phyloP scores from a whole-genome alignment of 2,797 vertebrate genomes.

The Mycteria americana region DNA sequence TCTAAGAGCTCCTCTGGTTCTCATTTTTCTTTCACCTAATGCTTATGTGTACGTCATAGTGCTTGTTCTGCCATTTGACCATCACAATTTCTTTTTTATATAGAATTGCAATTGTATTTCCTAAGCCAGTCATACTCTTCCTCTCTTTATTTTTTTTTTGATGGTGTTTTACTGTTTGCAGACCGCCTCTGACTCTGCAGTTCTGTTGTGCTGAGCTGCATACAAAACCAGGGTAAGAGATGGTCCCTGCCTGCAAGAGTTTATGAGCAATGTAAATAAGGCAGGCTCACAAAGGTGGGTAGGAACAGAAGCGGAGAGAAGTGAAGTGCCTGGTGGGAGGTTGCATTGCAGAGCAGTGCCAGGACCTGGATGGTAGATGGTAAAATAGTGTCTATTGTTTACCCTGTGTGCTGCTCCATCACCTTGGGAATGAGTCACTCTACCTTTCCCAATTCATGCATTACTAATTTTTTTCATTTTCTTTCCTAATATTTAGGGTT shows the following conservation, averaged over 20 bases:
- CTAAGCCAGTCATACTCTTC: not conserved
- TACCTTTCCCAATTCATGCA: not conserved
- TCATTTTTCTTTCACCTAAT: not conserved
- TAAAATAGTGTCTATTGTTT: not conserved
- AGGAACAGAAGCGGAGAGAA: not conserved
- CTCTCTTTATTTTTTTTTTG: not conserved
- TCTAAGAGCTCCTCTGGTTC: not conserved
- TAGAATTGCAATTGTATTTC: not conserved
- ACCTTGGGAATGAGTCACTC: not conserved
- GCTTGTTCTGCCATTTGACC: not conserved
- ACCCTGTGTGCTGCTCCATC: not conserved
- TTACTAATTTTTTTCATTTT: not conserved
- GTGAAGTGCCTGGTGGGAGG: not conserved
- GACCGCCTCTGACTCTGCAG: not conserved
- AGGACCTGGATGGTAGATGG: not conserved
- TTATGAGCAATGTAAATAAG: constrained; percentile 37
- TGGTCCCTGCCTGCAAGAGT: not conserved
- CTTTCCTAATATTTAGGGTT: not conserved
- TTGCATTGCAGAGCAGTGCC: not conserved
- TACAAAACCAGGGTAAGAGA: not conserved
- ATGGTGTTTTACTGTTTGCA: not conserved
- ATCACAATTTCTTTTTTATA: not conserved
- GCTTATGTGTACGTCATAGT: not conserved
- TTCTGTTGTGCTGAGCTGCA: constrained; percentile 19
- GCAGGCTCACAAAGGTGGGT: not conserved